Conservation (phyloP, 2,113 vertebrate species). For the Lagopus leucura region DNA sequence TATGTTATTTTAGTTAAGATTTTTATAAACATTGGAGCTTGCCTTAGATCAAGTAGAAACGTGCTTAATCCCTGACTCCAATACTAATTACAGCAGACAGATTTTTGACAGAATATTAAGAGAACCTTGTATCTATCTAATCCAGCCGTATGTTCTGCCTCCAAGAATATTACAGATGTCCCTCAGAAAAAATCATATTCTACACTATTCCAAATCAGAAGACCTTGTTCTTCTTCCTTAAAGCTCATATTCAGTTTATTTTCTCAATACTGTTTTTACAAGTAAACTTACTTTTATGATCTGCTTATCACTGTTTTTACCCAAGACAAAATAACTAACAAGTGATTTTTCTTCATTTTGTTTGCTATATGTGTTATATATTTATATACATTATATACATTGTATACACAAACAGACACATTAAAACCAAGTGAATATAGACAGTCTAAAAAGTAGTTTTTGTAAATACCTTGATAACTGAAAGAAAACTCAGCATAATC, state of each 20-base stretch:
- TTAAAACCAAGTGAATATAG: background rate
- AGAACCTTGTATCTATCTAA: background rate
- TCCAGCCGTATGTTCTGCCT: background rate
- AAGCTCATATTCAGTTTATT: background rate
- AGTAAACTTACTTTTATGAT: rapidly evolving
- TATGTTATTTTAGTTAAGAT: background rate
- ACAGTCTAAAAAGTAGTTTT: background rate
- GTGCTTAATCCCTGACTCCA: background rate
- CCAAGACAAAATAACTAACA: background rate
- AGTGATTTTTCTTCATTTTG: background rate
- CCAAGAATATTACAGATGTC: background rate
- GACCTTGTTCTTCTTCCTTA: background rate
- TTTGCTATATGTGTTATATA: background rate
- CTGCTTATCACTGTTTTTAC: background rate
- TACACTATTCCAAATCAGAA: background rate
- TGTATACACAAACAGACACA: background rate
- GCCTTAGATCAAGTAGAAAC: background rate
- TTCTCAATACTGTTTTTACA: background rate
- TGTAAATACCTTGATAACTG: background rate
- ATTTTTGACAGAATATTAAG: background rate
- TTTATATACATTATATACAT: background rate
- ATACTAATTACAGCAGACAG: background rate
- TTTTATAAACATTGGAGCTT: background rate
- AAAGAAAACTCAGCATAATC: background rate
- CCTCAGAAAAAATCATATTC: background rate